phyloP scores from a whole-genome alignment of 1,140 invertebrate genomes.

The Venustaconcha ellipsiformis region DNA sequence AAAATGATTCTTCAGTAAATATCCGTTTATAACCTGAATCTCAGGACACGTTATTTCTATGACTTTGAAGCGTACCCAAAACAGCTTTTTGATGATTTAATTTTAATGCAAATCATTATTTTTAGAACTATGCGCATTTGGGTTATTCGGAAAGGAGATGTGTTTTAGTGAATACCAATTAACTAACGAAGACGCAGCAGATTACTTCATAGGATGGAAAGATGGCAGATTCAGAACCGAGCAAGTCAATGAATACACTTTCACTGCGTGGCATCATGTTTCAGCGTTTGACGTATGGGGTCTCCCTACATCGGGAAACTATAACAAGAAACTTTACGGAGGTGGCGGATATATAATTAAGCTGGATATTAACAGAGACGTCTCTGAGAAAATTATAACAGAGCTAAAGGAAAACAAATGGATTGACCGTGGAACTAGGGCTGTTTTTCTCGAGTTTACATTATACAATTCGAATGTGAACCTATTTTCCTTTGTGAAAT shows the following conservation, averaged over 20 bases:
- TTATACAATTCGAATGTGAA: slow-evolving; percentile 69
- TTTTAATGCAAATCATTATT: no score
- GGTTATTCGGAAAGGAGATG: no score
- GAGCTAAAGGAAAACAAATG: slow-evolving; percentile 64
- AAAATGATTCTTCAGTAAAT: no score
- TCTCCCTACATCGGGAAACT: slow-evolving; percentile 29
- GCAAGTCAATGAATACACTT: slow-evolving; percentile 13
- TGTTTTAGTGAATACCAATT: slow-evolving; percentile 20
- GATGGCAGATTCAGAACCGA: no score
- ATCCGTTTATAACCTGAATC: no score
- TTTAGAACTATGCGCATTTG: no score
- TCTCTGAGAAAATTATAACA: slow-evolving; percentile 44
- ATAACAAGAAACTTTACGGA: slow-evolving; percentile 26
- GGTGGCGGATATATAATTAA: slow-evolving; percentile 40
- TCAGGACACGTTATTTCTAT: no score
- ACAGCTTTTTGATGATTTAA: no score
- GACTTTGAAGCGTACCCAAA: no score
- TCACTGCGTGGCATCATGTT: slow-evolving; percentile 31
- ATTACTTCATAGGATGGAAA: slow-evolving; percentile 37
- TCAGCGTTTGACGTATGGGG: slow-evolving; percentile 38
- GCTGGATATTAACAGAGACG: slow-evolving; percentile 28
- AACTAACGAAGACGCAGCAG: slow-evolving; percentile 10
- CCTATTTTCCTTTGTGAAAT: slow-evolving; percentile 34
- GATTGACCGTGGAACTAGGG: slow-evolving; percentile 71
- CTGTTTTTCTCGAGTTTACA: slow-evolving; percentile 71